phyloP scores from a whole-genome alignment of 2,888 invertebrate genomes.

The Metopia argyrocephala region DNA sequence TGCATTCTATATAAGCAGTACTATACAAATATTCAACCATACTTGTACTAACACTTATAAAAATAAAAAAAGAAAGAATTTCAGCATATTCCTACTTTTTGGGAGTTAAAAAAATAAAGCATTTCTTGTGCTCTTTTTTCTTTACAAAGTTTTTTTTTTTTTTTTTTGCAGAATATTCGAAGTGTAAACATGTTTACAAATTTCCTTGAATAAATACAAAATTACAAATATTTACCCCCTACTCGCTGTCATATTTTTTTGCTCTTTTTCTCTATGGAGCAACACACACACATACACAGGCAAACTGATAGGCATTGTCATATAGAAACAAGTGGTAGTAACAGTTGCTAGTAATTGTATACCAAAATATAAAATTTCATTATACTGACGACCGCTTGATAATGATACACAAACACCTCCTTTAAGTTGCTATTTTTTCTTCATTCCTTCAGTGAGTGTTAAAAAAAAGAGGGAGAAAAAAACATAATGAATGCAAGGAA shows the following conservation, averaged over 20 bases:
- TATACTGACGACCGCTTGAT: not conserved
- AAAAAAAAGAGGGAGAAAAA: not conserved
- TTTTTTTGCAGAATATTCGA: slow-evolving; percentile 14
- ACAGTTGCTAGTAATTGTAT: slow-evolving; percentile 26
- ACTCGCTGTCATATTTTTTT: too few species aligned
- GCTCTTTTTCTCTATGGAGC: not conserved
- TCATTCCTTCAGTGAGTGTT: not conserved
- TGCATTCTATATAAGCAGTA: slow-evolving; percentile 7
- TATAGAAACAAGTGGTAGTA: slow-evolving; percentile 6
- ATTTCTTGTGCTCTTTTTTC: slow-evolving; percentile 1
- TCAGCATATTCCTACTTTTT: not conserved
- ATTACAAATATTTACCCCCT: not conserved
- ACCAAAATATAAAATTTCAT: slow-evolving; percentile 26
- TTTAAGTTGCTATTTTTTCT: not conserved
- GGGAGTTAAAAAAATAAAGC: not conserved
- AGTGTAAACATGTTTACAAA: slow-evolving; percentile 41
- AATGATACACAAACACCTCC: slow-evolving; percentile 5
- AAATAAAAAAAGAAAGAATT: not conserved
- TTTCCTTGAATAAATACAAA: slow-evolving; percentile 12
- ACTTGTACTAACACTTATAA: not conserved
- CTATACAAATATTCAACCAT: not conserved
- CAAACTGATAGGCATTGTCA: not conserved
- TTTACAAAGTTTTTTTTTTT: not conserved
- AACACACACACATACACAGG: slow-evolving; percentile 23
- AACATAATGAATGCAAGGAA: slow-evolving; percentile 16